Base-by-base conservation (phyloP, 23 tunicate species). In the Oikopleura albicans region DNA sequence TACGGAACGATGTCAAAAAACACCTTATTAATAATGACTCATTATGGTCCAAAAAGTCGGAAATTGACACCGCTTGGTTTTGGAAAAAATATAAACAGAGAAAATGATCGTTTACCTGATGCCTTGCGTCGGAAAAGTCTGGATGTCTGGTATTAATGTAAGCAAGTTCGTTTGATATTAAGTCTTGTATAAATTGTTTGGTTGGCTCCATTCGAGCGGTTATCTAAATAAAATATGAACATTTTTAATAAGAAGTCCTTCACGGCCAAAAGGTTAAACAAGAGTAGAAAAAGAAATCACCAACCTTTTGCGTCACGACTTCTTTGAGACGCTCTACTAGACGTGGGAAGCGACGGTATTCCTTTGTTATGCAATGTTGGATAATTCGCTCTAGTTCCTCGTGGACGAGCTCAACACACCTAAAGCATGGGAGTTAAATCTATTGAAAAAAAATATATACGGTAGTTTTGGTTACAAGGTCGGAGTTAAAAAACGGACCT, bases 111-210 rank as follows among this genome's bases (percentile, higher is more conserved):
- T 22, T 71, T 29, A 71, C 79, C 35, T 71, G 79, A 12, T 71
- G 33, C 4, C 84, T 84, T 1, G 89, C 85, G 39, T 92, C 93
- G 0, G 93, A 75, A 41, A 92, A 92, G 41, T 92, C 97, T 4
- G 97, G 97, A 66, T 92, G 97, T 56, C 88, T 92, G 33, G 97
- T 92, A 86, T 92, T 92, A 79, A 92, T 92, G 84, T 92, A 92
- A 0, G 97, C 87, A 36, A 92, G 89, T 76, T 92, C 97, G 83
- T 89, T 92, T 36, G 89, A 88, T 0, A 92, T 92, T 35, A 92
- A 57, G 83, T 92, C 85, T 39, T 71, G 31, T 2, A 71, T 71
- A 29, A 71, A 71, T 31, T 71, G 79, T 29, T 71, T 71, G 79
- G 79, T 71, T 71, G 79, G 79, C 37, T 37, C 79, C 79, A 71